A percentile compares a stretch with the other conserved stretches of the same genome.
Evolutionary conservation across 2,888 invertebrate genomes (phyloP).

Genomic region (Sesia apiformis): DNA sequence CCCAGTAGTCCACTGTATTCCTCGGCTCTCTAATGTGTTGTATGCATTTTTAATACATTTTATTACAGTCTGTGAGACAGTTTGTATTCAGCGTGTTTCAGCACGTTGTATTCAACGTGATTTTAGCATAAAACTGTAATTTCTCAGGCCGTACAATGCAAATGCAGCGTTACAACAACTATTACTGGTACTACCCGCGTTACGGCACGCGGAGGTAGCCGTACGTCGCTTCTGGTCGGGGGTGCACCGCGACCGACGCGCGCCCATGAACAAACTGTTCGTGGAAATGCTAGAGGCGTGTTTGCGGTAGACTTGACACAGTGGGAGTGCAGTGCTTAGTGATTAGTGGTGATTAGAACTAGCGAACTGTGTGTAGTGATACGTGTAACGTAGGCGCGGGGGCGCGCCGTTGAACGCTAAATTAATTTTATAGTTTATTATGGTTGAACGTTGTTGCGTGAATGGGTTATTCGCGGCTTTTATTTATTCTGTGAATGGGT

Average conservation of each 20-base stretch:
- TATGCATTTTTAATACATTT: background rate
- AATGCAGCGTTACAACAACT: slow-evolving; percentile 88
- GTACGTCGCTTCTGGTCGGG: slow-evolving; percentile 93
- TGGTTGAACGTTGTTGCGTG: no score
- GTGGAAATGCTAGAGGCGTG: slow-evolving; percentile 95
- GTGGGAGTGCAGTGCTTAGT: background rate
- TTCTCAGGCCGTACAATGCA: slow-evolving; percentile 79
- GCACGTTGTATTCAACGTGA: no score
- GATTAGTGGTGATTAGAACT: background rate
- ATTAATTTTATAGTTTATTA: no score
- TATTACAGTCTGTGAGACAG: background rate
- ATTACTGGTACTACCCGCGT: slow-evolving; percentile 88
- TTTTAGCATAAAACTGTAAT: background rate
- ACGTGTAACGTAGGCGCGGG: background rate
- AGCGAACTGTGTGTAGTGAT: background rate
- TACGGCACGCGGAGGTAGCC: slow-evolving; percentile 92
- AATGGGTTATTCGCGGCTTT: no score
- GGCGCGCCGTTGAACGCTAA: background rate
- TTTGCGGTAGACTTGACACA: slow-evolving; percentile 61
- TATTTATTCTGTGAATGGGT: no score
- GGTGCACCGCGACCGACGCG: slow-evolving; percentile 90
- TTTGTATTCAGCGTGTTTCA: background rate
- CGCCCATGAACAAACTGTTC: slow-evolving; percentile 96
- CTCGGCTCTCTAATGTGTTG: background rate
- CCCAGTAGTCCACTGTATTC: no score